A percentile compares a stretch with the other conserved stretches of the same genome.
These are phyloP conservation scores for Zele albiditarsus DNA, from an alignment of 2,888 invertebrate species.

Conservation along the genomic window DNA sequence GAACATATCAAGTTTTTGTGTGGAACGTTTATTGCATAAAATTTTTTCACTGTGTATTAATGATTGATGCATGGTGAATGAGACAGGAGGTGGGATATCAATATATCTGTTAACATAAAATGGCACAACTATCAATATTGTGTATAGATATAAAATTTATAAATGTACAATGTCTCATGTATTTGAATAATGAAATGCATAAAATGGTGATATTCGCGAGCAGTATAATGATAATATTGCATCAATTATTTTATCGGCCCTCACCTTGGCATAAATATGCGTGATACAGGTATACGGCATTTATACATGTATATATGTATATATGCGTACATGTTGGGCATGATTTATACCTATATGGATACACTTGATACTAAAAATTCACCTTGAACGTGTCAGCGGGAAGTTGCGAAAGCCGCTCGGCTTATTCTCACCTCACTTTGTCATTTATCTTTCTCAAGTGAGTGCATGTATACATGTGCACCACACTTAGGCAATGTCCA, in stretches of 20 bases:
- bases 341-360: too few relatives aligned
- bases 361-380: neutral
- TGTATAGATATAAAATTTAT: slow-evolving; percentile 19
- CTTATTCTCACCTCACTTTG: slow-evolving; percentile 34
- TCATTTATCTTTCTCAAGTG: slow-evolving; percentile 33
- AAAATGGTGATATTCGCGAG: neutral
- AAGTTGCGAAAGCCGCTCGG: neutral
- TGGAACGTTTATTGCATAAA: too few relatives aligned
- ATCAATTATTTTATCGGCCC: neutral
- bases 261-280: neutral
- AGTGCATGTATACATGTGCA: slow-evolving; percentile 25
- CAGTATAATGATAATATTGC: slow-evolving; percentile 6
- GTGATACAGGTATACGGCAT: neutral
- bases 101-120: too few relatives aligned
- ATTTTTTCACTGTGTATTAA: too few relatives aligned
- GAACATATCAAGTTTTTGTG: too few relatives aligned
- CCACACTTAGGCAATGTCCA: neutral
- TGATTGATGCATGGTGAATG: too few relatives aligned
- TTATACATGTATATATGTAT: too few relatives aligned
- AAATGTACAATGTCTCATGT: slow-evolving; percentile 55
- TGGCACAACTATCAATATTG: slow-evolving; percentile 19
- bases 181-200: slow-evolving; percentile 53
- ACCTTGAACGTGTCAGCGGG: slow-evolving; percentile 29
- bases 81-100: too few relatives aligned
- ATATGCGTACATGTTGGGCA: too few relatives aligned